A percentile compares a stretch with the other conserved stretches of the same genome.
Evolutionary conservation across 2,113 vertebrate species (phyloP).

Genomic region (Oostethus manadensis): DNA sequence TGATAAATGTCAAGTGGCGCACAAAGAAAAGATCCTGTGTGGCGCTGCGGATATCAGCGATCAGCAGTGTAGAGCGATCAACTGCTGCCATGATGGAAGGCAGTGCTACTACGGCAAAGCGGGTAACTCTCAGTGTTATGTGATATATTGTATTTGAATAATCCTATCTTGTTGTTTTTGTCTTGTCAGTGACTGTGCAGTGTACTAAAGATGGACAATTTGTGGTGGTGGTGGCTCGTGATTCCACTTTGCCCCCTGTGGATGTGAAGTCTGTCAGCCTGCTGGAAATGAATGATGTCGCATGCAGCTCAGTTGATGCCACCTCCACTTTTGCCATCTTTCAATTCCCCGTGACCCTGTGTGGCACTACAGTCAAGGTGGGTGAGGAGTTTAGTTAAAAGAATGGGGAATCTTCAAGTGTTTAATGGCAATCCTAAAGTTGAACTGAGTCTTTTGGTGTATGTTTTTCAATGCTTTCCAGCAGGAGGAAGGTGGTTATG

Average conservation of each 20-base stretch:
- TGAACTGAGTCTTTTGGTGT: not conserved
- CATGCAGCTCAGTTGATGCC: slow-evolving; percentile 47
- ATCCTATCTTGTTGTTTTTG: too few species aligned
- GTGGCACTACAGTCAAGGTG: slow-evolving; percentile 60
- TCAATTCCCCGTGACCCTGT: slow-evolving; percentile 66
- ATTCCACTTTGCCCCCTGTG: slow-evolving; percentile 52
- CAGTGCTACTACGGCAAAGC: slow-evolving; percentile 66
- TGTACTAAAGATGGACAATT: slow-evolving; percentile 71
- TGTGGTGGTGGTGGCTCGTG: slow-evolving; percentile 64
- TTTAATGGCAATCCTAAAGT: not conserved
- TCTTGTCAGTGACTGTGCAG: slow-evolving; percentile 68
- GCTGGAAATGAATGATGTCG: slow-evolving; percentile 28
- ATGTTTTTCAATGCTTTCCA: not conserved
- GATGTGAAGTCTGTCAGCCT: slow-evolving; percentile 58
- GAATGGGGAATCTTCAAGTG: too few species aligned
- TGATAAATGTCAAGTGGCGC: slow-evolving; percentile 54
- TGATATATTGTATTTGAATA: not conserved
- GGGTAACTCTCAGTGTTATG: slow-evolving; percentile 29
- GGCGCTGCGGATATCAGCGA: slow-evolving; percentile 39
- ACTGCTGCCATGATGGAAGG: slow-evolving; percentile 62
- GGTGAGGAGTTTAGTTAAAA: not conserved
- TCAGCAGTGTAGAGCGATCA: slow-evolving; percentile 51
- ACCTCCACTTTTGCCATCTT: slow-evolving; percentile 60
- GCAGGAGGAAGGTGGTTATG: slow-evolving; percentile 49
- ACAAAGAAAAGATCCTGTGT: slow-evolving; percentile 51